phyloP scores from a whole-genome alignment of 2,113 vertebrate genomes.

The Helogale parvula region DNA sequence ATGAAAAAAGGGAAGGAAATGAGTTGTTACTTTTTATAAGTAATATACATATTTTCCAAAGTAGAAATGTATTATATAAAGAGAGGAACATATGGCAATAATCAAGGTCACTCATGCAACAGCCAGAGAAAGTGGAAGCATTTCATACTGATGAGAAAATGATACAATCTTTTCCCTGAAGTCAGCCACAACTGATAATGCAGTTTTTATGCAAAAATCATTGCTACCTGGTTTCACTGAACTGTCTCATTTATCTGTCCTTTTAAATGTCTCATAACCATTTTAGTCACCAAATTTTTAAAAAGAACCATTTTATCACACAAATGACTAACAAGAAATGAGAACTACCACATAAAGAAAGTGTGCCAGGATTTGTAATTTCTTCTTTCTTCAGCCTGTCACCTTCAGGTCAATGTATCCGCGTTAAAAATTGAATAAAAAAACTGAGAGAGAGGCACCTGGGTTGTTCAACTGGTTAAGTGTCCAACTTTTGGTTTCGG shows the following conservation, averaged over 20 bases:
- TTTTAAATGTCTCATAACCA: background rate
- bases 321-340: background rate
- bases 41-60: constrained; percentile 56
- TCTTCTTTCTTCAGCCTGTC: background rate
- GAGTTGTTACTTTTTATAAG: constrained; percentile 72
- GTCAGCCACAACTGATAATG: constrained; percentile 72
- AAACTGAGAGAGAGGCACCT: too few relatives aligned
- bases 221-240: background rate
- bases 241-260: background rate
- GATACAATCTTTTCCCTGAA: constrained; percentile 77
- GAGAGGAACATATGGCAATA: constrained; percentile 55
- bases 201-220: constrained; percentile 61
- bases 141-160: constrained; percentile 79
- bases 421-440: background rate
- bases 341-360: background rate
- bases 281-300: background rate
- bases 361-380: background rate
- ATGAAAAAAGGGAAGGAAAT: constrained; percentile 71
- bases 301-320: background rate
- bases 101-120: constrained; percentile 71
- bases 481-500: too few relatives aligned
- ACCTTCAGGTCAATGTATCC: background rate
- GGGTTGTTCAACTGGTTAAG: too few relatives aligned
- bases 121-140: constrained; percentile 76
- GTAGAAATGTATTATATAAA: constrained; percentile 72